Evolutionary conservation across 2,113 vertebrate genomes (phyloP), one percentile per base, ranked within the genome.

Genomic region (Sinocyclocheilus anshuiensis): DNA sequence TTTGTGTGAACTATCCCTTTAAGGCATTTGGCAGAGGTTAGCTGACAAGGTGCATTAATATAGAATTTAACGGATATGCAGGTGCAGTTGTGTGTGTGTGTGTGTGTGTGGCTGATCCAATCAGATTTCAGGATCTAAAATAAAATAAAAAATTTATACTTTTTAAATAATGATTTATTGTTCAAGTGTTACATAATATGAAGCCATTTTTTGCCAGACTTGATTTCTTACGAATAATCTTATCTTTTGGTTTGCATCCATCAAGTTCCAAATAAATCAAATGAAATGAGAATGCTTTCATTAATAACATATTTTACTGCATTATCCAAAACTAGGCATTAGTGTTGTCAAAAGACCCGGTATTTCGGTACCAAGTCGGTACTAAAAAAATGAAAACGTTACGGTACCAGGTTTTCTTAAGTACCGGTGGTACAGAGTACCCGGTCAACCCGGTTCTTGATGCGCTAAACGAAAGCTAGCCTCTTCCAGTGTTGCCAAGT

Each of bases 321-420:
- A 75, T 15, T 50, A 76, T 50, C 72, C n/a, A 15, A 76, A 75
- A 76, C 45, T 15, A n/a, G n/a, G n/a, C n/a, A n/a, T n/a, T n/a
- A n/a, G n/a, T n/a, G n/a, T n/a, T n/a, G n/a, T n/a, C n/a, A n/a
- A n/a, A n/a, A n/a, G n/a, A n/a, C n/a, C n/a, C n/a, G n/a, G n/a
- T n/a, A n/a, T n/a, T n/a, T n/a, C n/a, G n/a, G n/a, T n/a, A n/a
- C n/a, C n/a, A n/a, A n/a, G n/a, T n/a, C n/a, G n/a, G n/a, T n/a
- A n/a, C n/a, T n/a, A n/a, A n/a, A n/a, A n/a, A n/a, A n/a, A n/a
- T n/a, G n/a, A n/a, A n/a, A n/a, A n/a, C n/a, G n/a, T n/a, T n/a
- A n/a, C n/a, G n/a, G n/a, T n/a, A n/a, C n/a, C n/a, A n/a, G n/a
- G n/a, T n/a, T n/a, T n/a, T n/a, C n/a, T n/a, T n/a, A n/a, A n/a